Conservation (phyloP, 2,113 vertebrate species). For the Notothenia coriiceps region DNA sequence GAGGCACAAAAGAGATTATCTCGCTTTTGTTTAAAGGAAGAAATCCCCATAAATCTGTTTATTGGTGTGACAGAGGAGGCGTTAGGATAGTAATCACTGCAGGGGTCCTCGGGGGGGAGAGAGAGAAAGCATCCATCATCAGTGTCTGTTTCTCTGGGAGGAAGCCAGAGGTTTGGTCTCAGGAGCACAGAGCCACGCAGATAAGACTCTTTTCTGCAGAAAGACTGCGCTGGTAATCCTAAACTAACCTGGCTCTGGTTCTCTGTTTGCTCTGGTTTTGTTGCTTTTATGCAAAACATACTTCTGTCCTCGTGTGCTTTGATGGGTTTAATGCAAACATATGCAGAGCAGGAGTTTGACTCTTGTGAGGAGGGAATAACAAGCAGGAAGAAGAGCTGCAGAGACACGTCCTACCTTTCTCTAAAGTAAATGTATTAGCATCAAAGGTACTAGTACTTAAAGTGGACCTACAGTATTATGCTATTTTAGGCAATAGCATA, state of each 20-base stretch:
- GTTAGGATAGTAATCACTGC: constrained; percentile 19
- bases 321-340: not conserved
- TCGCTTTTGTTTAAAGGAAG: constrained; percentile 22
- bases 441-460: no score
- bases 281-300: constrained; percentile 3
- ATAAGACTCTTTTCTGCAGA: not conserved
- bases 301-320: constrained; percentile 3
- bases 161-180: constrained; percentile 43
- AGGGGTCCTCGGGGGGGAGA: constrained; percentile 25
- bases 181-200: not conserved
- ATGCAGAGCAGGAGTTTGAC: not conserved
- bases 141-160: constrained; percentile 35
- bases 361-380: constrained; percentile 18
- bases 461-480: no score
- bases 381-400: constrained; percentile 14
- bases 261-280: not conserved
- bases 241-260: not conserved
- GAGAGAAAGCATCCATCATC: constrained; percentile 26
- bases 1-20: constrained; percentile 30
- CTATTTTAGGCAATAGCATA: no score
- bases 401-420: not conserved
- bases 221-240: not conserved
- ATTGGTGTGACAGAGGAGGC: constrained; percentile 42
- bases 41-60: constrained; percentile 14
- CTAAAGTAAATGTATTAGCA: no score